Base-by-base conservation (phyloP, 2,797 vertebrate genomes). In the Sebastes wilsoni region DNA sequence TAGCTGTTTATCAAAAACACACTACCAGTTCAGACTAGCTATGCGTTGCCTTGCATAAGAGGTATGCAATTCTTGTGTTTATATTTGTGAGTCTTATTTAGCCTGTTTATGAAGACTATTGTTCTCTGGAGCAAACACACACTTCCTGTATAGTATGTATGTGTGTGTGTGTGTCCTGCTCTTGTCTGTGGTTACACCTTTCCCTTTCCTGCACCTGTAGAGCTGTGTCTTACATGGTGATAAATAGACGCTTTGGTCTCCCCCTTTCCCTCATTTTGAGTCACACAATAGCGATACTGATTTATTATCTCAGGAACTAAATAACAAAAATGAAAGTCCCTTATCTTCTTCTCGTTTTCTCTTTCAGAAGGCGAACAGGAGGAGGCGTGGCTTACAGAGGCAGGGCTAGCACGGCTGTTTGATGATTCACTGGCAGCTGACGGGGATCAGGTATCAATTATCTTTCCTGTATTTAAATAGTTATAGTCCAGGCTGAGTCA, bases 301-400 rank as follows among this genome's bases (percentile, higher is more conserved):
- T 61, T 1, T 20, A 38, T 38, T 38, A 11, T 49, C 14, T 69
- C 10, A 59, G 30, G 1, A 62, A 58, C 6, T 1, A 30, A 8
- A n/a, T 28, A 25, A n/a, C 52, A 54, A 25, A 16, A 18, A 22
- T 18, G n/a, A 54, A 11, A 18, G 2, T 32, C 8, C 7, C 2
- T 56, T 2, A 28, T 28, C n/a, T 23, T 52, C 61, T 16, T 65
- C 4, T 73, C 3, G 22, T 75, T 67, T 55, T 75, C 8, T 73
- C 8, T 67, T 86, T 62, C 72, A 99, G 99, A 99, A 66, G 98
- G 98, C 1, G 99, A 99, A 73, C 91, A 97, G 90, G 98, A 99
- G 91, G 98, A 99, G 92, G 97, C 98, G 38, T 99, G 99, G 99
- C 96, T 99, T 49, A 96, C 95, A 38, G 97, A 99, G 92, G 97